phyloP scores from a whole-genome alignment of 2,113 vertebrate species.

The Holacanthus passer region DNA sequence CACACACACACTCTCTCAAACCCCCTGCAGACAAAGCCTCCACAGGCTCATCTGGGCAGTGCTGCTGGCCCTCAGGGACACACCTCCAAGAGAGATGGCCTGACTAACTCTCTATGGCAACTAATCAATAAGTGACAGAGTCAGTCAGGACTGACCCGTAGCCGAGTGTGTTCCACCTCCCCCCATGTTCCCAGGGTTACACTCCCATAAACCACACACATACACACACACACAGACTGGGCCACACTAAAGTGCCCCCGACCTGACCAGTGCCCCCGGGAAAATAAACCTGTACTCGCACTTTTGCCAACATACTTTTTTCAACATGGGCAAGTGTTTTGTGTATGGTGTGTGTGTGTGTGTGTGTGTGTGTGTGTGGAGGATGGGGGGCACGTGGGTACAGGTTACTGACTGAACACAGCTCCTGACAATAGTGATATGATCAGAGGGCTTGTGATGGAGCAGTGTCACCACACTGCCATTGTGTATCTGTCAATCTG shows the following conservation, averaged over 20 bases:
- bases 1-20: constrained; percentile 38
- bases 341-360: background rate
- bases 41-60: constrained; percentile 86
- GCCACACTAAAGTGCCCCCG: constrained; percentile 44
- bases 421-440: constrained; percentile 68
- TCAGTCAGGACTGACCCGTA: constrained; percentile 84
- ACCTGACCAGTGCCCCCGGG: constrained; percentile 6
- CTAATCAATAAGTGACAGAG: constrained; percentile 96
- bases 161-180: constrained; percentile 65
- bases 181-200: constrained; percentile 79
- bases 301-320: background rate
- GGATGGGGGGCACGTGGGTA: background rate
- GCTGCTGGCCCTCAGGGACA: constrained; percentile 87
- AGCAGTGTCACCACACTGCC: constrained; percentile 41
- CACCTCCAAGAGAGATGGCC: constrained; percentile 91
- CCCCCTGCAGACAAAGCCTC: constrained; percentile 79
- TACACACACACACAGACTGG: constrained; percentile 43
- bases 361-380: background rate
- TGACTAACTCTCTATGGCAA: constrained; percentile 95
- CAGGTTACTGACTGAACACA: constrained; percentile 52
- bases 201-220: constrained; percentile 65
- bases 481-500: constrained; percentile 84
- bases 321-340: background rate
- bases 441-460: constrained; percentile 65
- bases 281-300: constrained; percentile 10